Base-by-base conservation (phyloP, 1,140 invertebrate genomes). In the Mizuhopecten yessoensis region DNA sequence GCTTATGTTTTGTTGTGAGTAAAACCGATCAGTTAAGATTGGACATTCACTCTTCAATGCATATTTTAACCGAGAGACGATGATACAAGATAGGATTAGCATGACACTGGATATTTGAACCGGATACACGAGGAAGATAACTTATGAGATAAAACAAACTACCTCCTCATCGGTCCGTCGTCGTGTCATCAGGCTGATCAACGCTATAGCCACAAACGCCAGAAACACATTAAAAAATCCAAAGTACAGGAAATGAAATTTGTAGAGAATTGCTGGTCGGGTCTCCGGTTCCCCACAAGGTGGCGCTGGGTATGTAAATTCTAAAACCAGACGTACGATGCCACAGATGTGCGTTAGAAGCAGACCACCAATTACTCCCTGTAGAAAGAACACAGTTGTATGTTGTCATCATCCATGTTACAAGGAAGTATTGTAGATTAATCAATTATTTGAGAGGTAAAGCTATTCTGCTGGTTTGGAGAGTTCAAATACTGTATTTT, bases 321-420 rank as follows among this genome's bases (percentile, higher is more conserved):
- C 95, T 88, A 96, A 36, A 9, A 94, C 93, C 93, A 96, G 93
- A 33, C 96, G 86, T n/a, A 96, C 93, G 0, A 95, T 34, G 7
- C 97, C 97, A 29, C 97, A 94, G 15, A 96, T 92, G 15, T 97
- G 93, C 1, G 97, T 97, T 57, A 96, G 93, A 93, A 97, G 96
- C 20, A 97, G 93, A 36, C 97, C 96, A 96, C 97, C 97, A 94
- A 97, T 97, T 34, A 97, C 97, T 33, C 97, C 97, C 97, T 97
- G 92, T 17, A 89, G 9, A 3, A 39, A 42, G 13, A 13, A 7
- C 13, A 39, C 5, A 5, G 36, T n/a, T n/a, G n/a, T n/a, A n/a
- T n/a, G n/a, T n/a, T n/a, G n/a, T n/a, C n/a, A n/a, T n/a, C n/a
- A n/a, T n/a, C n/a, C n/a, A n/a, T n/a, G n/a, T n/a, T n/a, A n/a